Conservation (phyloP, 2,797 vertebrate species). For the Cynopterus sphinx region DNA sequence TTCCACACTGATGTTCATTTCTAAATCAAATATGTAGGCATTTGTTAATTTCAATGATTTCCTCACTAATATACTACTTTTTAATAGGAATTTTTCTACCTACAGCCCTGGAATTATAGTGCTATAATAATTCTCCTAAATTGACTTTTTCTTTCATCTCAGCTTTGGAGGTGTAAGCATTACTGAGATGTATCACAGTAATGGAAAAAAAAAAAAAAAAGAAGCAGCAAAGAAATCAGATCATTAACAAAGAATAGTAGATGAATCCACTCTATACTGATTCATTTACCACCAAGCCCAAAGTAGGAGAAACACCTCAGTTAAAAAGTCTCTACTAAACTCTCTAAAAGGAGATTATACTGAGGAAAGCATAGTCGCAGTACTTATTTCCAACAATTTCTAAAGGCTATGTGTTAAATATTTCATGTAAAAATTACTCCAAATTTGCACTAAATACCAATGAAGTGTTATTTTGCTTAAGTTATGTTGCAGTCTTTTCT, state of each 20-base stretch:
- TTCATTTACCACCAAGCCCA: not conserved
- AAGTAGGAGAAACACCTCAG: not conserved
- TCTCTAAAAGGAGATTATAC: not conserved
- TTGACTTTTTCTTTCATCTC: conserved; percentile 2
- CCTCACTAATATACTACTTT: conserved; percentile 42
- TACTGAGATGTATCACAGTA: not conserved
- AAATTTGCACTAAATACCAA: conserved; percentile 87
- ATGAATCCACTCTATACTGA: not conserved
- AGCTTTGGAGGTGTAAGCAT: not conserved
- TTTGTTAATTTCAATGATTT: conserved; percentile 51
- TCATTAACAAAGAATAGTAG: not conserved
- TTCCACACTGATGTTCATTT: conserved; percentile 44
- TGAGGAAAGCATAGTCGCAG: conserved; percentile 39
- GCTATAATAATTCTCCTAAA: conserved; percentile 32
- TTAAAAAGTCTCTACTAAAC: not conserved
- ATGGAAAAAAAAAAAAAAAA: not conserved
- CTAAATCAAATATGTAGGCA: conserved; percentile 24
- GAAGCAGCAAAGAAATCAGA: not conserved
- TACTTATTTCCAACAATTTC: conserved; percentile 76
- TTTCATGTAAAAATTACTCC: conserved; percentile 79
- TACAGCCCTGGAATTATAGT: conserved; percentile 32
- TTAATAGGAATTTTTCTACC: not conserved
- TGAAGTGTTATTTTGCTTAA: conserved; percentile 85
- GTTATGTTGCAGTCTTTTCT: conserved; percentile 80
- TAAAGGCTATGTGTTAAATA: conserved; percentile 74